A percentile compares a stretch with the other conserved stretches of the same genome.
These are phyloP conservation scores for Danio rerio DNA, from an alignment of 2,113 vertebrate genomes.

Conservation along the genomic window GRCz12tu NC_133195.1:25391501-25392000, in stretches of 20 bases:
- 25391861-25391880: slow-evolving; percentile 28
- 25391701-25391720: too few species aligned
- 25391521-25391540: too few species aligned
- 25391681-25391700: too few species aligned
- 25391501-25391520: too few species aligned
- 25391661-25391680: too few species aligned
- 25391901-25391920: background rate
- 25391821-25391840: slow-evolving; percentile 59
- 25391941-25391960: slow-evolving; percentile 6
- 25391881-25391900: slow-evolving; percentile 7
- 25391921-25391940: background rate
- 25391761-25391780: slow-evolving; percentile 36
- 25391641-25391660: too few species aligned
- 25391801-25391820: slow-evolving; percentile 8
- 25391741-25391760: slow-evolving; percentile 54
- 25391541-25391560: too few species aligned
- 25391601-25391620: too few species aligned
- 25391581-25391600: too few species aligned
- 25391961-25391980: background rate
- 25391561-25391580: too few species aligned
- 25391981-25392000: slow-evolving; percentile 16
- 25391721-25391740: background rate
- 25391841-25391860: slow-evolving; percentile 38
- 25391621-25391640: too few species aligned
- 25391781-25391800: slow-evolving; percentile 25